phyloP scores from a whole-genome alignment of 2,797 vertebrate genomes.

The Spinus olivaceus region DNA sequence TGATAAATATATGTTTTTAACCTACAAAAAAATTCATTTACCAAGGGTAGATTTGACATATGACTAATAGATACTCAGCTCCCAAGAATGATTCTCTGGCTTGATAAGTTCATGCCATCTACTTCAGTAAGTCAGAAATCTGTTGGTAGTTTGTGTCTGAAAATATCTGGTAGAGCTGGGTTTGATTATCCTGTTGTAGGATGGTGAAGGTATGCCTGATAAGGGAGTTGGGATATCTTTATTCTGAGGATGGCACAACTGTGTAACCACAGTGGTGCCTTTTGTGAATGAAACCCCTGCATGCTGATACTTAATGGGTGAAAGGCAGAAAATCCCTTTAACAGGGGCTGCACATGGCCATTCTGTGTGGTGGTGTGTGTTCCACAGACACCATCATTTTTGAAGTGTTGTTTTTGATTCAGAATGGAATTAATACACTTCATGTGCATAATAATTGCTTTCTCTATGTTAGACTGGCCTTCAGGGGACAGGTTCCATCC shows the following conservation, averaged over 20 bases:
- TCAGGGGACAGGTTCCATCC: not conserved
- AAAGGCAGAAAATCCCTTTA: not conserved
- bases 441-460: not conserved
- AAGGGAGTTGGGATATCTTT: not conserved
- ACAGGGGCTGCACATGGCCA: rapidly evolving
- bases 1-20: not conserved
- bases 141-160: not conserved
- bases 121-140: not conserved
- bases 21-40: not conserved
- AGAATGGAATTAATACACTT: not conserved
- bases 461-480: not conserved
- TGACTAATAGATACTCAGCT: not conserved
- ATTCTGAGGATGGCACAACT: not conserved
- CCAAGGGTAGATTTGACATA: not conserved
- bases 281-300: not conserved
- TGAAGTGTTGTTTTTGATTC: not conserved
- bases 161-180: not conserved
- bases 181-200: not conserved
- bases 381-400: not conserved
- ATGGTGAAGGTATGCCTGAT: not conserved
- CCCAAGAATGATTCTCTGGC: not conserved
- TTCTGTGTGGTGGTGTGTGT: not conserved
- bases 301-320: not conserved
- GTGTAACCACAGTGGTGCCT: not conserved
- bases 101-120: not conserved